Evolutionary conservation across 2,888 invertebrate species (phyloP).

Genomic region (Orthonevra nobilis): DNA sequence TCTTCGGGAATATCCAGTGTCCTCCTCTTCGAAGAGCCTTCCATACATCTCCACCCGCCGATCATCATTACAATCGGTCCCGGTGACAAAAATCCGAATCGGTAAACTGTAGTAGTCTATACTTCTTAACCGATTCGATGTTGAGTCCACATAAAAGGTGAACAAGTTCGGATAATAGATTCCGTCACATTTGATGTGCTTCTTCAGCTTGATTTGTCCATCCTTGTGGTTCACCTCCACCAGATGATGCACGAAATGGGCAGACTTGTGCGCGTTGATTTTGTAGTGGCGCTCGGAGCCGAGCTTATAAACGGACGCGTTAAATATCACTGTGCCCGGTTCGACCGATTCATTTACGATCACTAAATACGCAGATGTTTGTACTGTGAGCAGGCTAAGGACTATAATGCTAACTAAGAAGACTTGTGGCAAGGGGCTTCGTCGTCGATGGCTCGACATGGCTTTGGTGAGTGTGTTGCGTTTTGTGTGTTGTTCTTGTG

Average conservation of each 20-base stretch:
- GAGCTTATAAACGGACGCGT: constrained; percentile 89
- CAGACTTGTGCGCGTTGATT: constrained; percentile 90
- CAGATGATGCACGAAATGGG: constrained; percentile 89
- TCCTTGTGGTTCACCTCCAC: constrained; percentile 87
- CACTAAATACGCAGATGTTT: constrained; percentile 81
- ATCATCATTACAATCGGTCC: constrained; percentile 85
- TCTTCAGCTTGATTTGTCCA: constrained; percentile 88
- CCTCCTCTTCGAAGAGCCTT: constrained; percentile 82
- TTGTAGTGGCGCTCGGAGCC: constrained; percentile 90
- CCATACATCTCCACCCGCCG: constrained; percentile 82
- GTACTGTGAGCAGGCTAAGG: constrained; percentile 69
- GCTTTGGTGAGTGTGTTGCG: constrained; percentile 11
- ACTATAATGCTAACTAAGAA: constrained; percentile 58
- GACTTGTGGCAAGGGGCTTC: constrained; percentile 31
- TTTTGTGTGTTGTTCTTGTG: constrained; percentile 33
- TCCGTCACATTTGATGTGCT: constrained; percentile 88
- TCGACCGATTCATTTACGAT: constrained; percentile 83
- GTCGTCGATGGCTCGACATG: constrained; percentile 15
- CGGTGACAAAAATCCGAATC: constrained; percentile 87
- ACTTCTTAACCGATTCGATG: constrained; percentile 88
- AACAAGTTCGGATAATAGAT: constrained; percentile 91
- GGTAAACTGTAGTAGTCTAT: constrained; percentile 92
- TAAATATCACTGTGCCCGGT: constrained; percentile 86
- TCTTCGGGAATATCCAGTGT: constrained; percentile 82
- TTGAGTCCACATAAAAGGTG: constrained; percentile 92